A percentile compares a stretch with the other conserved stretches of the same genome.
These are phyloP conservation scores for Mesoclemmys tuberculata DNA, from an alignment of 2,113 vertebrate species.

Conservation along the genomic window DNA sequence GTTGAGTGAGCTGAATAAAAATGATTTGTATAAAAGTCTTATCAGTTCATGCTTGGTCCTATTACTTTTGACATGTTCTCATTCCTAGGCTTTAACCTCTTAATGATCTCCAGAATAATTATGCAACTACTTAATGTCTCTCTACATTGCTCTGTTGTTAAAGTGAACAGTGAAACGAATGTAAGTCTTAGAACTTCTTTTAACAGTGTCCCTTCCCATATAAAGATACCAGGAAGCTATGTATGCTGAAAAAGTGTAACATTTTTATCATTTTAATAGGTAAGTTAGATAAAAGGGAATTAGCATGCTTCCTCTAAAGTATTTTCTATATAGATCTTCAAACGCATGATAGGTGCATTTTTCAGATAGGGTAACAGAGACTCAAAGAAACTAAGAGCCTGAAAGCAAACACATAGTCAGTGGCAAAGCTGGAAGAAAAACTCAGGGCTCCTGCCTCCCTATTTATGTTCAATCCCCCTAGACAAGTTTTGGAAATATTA, in stretches of 20 bases:
- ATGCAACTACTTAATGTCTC: not conserved
- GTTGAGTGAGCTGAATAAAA: not conserved
- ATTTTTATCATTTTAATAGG: not conserved
- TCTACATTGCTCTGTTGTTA: too few species aligned
- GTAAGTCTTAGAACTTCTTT: not conserved
- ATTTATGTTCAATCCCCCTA: too few species aligned
- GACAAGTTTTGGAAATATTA: too few species aligned
- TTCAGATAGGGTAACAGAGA: not conserved
- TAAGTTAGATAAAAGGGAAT: not conserved
- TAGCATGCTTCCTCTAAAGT: not conserved
- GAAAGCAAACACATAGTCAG: too few species aligned
- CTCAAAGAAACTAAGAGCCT: not conserved
- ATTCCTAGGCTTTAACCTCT: not conserved
- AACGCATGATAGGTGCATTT: not conserved
- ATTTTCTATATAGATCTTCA: not conserved
- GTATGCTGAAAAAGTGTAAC: not conserved
- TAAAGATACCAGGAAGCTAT: not conserved
- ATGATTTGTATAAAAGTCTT: not conserved
- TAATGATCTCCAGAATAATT: not conserved
- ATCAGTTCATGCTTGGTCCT: not conserved
- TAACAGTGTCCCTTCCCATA: not conserved
- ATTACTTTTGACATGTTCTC: not conserved
- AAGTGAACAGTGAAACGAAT: too few species aligned
- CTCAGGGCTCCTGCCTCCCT: too few species aligned
- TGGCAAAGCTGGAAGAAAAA: too few species aligned